Base-by-base conservation (phyloP, 2,113 vertebrate genomes). In the Syngnathus typhle region DNA sequence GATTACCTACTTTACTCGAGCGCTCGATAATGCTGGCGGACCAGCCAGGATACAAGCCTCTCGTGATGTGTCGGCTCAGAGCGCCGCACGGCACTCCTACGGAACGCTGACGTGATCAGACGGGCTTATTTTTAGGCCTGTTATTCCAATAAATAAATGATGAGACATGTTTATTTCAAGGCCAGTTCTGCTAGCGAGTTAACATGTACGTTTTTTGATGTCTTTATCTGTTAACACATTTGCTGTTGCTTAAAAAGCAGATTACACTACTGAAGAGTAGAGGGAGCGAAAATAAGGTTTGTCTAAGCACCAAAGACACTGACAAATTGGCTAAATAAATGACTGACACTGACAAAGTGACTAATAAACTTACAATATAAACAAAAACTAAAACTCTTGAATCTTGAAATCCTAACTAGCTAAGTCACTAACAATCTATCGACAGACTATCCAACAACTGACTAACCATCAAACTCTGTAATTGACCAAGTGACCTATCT, bases 131-230 rank as follows among this genome's bases (percentile, higher is more conserved):
- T 62, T 44, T 62, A 44, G 60, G 21, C 60, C 44, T 36, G 55
- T 58, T 58, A 58, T 36, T 36, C 39, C 2, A 21, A 39, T 62
- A 23, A 62, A 62, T 62, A 62, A 62, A 62, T 62, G 38, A 62
- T 43, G 39, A 5, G 1, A 21, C 60, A 62, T 27, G 60, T 62
- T 44, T 62, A 62, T 62, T 62, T 44, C 41, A 44, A 61, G 38
- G 38, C 38, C 7, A 41, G 37, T 21, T 61, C 38, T 44, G 19
- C n/a, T 7, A 60, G 37, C 59, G 18, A n/a, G 37, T 60, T 60
- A 41, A n/a, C 59, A 5, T 38, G 36, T 7, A 41, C 37, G 7
- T 39, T n/a, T 10, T 19, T 60, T 58, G 23, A 58, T 36, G 27
- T 58, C 27, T 32, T 58, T 27, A 32, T 58, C 27, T 18, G 13